Evolutionary conservation across 2,888 invertebrate genomes (phyloP), one percentile per base, ranked within the genome.

Genomic region (Drosophila emarginata): DNA sequence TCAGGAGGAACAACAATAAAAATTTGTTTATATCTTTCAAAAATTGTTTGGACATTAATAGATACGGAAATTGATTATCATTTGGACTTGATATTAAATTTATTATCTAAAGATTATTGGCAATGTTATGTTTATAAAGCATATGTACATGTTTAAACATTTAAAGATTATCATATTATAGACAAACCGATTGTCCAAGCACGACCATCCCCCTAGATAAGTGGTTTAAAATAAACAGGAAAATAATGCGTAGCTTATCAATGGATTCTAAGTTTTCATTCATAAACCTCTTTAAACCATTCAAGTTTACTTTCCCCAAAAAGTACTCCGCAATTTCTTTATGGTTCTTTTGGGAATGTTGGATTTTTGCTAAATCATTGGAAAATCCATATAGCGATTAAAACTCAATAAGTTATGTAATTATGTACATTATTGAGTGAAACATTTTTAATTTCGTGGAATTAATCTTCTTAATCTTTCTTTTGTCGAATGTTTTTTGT

Each of bases 221-320:
- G 45, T 45, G 9, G 9, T n/a, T 45, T 45, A 18, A 45, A 45
- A 45, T 45, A 53, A 53, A 9, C 21, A 54, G 54, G 39, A 45
- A 51, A 50, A 32, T 26, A 26, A 18, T 73, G 59, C 66, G 73
- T 72, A 67, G 50, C 18, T 37, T 73, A 73, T 50, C 53, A 54
- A 45, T 54, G 54, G 45, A 59, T 14, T 72, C 39, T 64, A 59
- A 36, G 28, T 12, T 15, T 71, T 73, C 70, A 71, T 71, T 71
- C 70, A 71, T 73, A 72, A 73, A 70, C 18, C 50, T 32, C 50
- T 32, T 21, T n/a, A 50, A 39, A 11, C 32, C 28, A n/a, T 15
- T n/a, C 18, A 11, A 7, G 50, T 18, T 50, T 39, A 28, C 50
- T 54, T 64, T 70, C 18, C n/a, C 14, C 26, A 26, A 26, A 26